Conservation (phyloP, 2,113 vertebrate genomes). For the Seriola aureovittata region DNA sequence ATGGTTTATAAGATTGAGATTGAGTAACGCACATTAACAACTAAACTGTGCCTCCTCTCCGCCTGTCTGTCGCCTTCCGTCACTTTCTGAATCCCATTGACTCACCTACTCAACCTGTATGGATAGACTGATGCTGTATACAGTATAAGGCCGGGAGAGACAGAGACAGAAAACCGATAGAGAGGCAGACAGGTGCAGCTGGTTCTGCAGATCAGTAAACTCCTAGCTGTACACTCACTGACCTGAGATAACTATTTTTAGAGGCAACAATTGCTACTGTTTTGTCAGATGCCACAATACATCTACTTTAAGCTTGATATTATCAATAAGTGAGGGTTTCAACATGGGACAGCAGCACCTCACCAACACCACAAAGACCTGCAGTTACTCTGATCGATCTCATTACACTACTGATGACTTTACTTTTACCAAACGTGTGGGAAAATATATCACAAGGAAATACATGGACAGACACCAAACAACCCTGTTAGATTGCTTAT, state of each 20-base stretch:
- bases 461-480: background rate
- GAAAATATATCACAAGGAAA: background rate
- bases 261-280: background rate
- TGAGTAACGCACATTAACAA: background rate
- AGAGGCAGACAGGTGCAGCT: conserved; percentile 41
- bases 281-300: background rate
- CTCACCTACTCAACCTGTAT: conserved; percentile 50
- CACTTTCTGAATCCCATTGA: conserved; percentile 24
- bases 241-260: background rate
- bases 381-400: background rate
- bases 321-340: background rate
- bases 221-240: background rate
- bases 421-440: background rate
- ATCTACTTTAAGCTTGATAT: background rate
- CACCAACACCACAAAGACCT: background rate
- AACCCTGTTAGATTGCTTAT: background rate
- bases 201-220: conserved; percentile 6
- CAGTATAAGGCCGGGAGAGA: conserved; percentile 15
- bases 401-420: too few species aligned
- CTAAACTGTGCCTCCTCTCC: background rate
- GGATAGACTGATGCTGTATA: conserved; percentile 1
- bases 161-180: conserved; percentile 1
- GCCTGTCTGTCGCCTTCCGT: background rate
- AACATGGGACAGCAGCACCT: background rate
- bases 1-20: background rate